Base-by-base conservation (phyloP, 2,113 vertebrate species). In the Centropristis striata region DNA sequence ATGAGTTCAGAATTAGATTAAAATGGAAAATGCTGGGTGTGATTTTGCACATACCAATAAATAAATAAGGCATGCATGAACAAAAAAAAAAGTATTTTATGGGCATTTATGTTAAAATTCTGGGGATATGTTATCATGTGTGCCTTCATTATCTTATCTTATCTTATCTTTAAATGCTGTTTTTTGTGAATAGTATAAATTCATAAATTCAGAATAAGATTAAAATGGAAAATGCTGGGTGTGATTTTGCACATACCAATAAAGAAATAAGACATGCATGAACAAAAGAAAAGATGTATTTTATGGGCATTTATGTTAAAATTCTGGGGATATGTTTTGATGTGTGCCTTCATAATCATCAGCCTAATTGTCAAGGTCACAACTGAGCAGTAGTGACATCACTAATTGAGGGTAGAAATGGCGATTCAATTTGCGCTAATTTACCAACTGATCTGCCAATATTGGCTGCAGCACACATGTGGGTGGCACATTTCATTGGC, bases 401-500 rank as follows among this genome's bases (percentile, higher is more conserved):
- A 10, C 82, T 85, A 86, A 87, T 83, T 79, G 78, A 59, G 73
- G 65, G 73, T 1, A 66, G 42, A 77, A 44, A 60, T 16, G 46
- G 44, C 20, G 13, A 88, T 80, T 85, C 63, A 84, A 71, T 90
- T 85, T 85, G 73, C 55, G 25, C 79, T 76, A 58, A 87, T 84
- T 84, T 69, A 80, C 75, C 71, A 47, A 67, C 46, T 39, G 83
- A 83, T 83, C 73, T 78, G 78, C 84, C 86, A 67, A 36, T 50
- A 69, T 75, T 36, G 60, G 49, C 86, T 15, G 58, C 1, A 53
- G 74, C 65, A 42, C 72, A 68, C 81, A 28, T 0, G 49, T 5
- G 37, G 42, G 68, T 5, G 70, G 77, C 67, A 67, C 54, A 9
- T 87, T 72, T 84, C 83, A 51, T 50, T 71, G 77, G 75, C 85